These are phyloP conservation scores for Stomorhina lunata DNA, from an alignment of 2,888 invertebrate genomes.

Conservation along the genomic window DNA sequence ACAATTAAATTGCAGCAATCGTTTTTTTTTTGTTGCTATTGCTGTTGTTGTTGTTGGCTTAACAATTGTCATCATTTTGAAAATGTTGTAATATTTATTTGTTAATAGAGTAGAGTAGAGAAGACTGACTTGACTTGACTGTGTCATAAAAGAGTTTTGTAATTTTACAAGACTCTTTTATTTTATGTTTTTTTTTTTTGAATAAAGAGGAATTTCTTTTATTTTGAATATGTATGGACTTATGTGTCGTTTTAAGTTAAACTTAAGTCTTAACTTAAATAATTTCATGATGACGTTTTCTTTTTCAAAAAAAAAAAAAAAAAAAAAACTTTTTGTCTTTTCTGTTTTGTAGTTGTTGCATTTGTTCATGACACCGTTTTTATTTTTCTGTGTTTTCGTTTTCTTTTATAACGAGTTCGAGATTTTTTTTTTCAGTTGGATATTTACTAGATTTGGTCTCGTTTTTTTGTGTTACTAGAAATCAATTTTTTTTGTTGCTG, in stretches of 20 bases:
- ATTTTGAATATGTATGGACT: too few species aligned
- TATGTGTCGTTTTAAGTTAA: too few species aligned
- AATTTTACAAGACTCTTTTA: too few species aligned
- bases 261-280: too few species aligned
- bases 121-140: too few species aligned
- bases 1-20: constrained; percentile 47
- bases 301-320: too few species aligned
- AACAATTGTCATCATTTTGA: constrained; percentile 56
- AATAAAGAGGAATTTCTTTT: too few species aligned
- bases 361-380: constrained; percentile 77
- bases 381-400: constrained; percentile 54
- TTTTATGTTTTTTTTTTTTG: too few species aligned
- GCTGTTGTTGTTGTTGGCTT: constrained; percentile 39
- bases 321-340: constrained; percentile 33
- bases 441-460: constrained; percentile 56
- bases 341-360: constrained; percentile 70
- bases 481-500: not conserved
- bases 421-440: constrained; percentile 65
- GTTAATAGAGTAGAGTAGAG: too few species aligned
- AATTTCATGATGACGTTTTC: constrained; percentile 61
- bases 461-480: too few species aligned
- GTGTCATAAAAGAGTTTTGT: too few species aligned
- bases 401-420: constrained; percentile 49
- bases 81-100: constrained; percentile 55
- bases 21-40: constrained; percentile 4